Conservation (phyloP, 2,888 invertebrate genomes). For the Imbricaverruca yamaguchii region DNA sequence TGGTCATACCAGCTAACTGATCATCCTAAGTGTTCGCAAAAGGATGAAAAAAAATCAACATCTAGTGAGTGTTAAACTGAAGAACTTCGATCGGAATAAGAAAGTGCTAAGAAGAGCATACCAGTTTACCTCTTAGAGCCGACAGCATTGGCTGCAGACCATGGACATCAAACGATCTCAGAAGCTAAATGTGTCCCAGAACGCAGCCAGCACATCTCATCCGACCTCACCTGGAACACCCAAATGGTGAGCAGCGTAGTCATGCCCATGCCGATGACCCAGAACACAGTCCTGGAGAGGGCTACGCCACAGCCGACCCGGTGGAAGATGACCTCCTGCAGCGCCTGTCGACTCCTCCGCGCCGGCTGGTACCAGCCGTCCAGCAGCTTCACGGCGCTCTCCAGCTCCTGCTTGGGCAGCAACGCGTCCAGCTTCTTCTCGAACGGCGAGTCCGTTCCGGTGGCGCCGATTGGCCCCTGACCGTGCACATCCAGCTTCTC, state of each 20-base stretch:
- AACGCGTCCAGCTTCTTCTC: neutral
- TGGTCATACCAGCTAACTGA: too few relatives aligned
- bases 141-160: too few relatives aligned
- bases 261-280: slow-evolving; percentile 19
- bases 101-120: too few relatives aligned
- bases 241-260: neutral
- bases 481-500: neutral
- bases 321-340: slow-evolving; percentile 11
- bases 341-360: neutral
- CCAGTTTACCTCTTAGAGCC: too few relatives aligned
- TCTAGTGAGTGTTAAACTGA: too few relatives aligned
- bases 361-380: neutral
- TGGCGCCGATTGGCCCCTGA: neutral
- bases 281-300: slow-evolving; percentile 1
- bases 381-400: neutral
- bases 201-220: too few relatives aligned
- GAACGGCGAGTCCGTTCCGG: neutral
- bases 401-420: neutral
- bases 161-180: too few relatives aligned
- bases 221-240: neutral
- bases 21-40: too few relatives aligned
- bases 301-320: neutral
- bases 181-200: too few relatives aligned
- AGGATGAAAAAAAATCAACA: too few relatives aligned
- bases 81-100: too few relatives aligned